Evolutionary conservation across 2,797 vertebrate species (phyloP), one percentile per base, ranked within the genome.

Genomic region (Distichodus sexfasciatus): DNA sequence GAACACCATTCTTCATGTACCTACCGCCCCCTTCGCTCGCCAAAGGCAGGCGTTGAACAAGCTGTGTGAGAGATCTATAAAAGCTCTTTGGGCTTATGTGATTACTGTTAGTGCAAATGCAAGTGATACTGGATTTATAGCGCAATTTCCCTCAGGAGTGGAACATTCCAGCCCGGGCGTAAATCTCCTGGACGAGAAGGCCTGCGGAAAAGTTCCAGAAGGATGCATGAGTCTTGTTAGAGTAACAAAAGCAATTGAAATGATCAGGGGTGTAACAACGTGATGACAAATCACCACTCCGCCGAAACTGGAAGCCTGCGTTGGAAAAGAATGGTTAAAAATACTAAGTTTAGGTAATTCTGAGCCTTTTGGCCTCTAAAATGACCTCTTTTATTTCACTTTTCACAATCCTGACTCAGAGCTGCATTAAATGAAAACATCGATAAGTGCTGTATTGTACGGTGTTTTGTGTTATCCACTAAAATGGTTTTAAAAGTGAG

Each of bases 101-200:
- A 72, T 74, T 68, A 69, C 76, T 72, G 48, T 74, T 64, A 57
- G 67, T 67, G 70, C 62, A 77, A 68, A 76, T 72, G 54, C 64
- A 65, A 77, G 72, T 75, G 75, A 46, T 76, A 65, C 63, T 72
- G 70, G 62, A 80, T 80, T 79, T 79, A 80, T 77, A 24, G 74
- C 59, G 60, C 69, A 50, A 71, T 78, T 78, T 72, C 72, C 58
- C 63, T 53, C 43, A 31, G 68, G 66, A 62, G 71, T 71, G 64
- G 71, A n/a, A 66, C 50, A 69, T 66, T 80, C 61, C 47, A 55
- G 44, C 47, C 28, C 35, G 33, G 54, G 31, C 38, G 71, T 80
- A 79, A 80, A 79, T 82, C 81, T 71, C 65, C 35, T 35, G 33
- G 64, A 72, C 69, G 76, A 70, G 59, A n/a, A 59, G 68, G 69